Evolutionary conservation across 2,797 vertebrate genomes (phyloP).

Genomic region (Lophura swinhoii): DNA sequence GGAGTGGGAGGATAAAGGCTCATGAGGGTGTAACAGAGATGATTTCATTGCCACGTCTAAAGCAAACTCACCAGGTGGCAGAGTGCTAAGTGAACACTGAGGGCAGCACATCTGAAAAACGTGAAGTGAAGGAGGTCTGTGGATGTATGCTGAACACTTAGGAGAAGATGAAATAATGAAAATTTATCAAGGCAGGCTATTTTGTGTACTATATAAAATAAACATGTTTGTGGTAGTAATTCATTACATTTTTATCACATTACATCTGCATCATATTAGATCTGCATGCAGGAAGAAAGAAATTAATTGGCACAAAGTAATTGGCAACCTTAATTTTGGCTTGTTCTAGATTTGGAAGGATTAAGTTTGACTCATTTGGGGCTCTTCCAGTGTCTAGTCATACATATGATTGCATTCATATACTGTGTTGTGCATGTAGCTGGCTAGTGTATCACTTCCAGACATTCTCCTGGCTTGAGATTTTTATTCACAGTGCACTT

Average conservation of each 20-base stretch:
- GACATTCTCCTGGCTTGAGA: background rate
- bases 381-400: background rate
- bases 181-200: background rate
- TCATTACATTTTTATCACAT: rapidly evolving
- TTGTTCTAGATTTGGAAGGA: background rate
- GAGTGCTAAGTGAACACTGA: background rate
- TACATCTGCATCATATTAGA: rapidly evolving
- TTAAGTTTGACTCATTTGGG: background rate
- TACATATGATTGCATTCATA: rapidly evolving
- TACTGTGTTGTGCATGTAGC: background rate
- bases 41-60: background rate
- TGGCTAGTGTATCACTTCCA: rapidly evolving
- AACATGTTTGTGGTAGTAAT: background rate
- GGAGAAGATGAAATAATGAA: background rate
- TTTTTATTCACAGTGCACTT: background rate
- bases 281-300: background rate
- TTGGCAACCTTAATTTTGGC: background rate
- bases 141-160: background rate
- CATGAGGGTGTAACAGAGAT: rapidly evolving
- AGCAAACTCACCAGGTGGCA: background rate
- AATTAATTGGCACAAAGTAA: background rate
- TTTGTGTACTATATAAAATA: background rate
- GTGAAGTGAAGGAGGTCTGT: background rate
- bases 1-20: background rate
- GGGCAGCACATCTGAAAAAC: background rate